These are phyloP conservation scores for Styela plicata DNA, from an alignment of 23 tunicate genomes.

Conservation along the genomic window DNA sequence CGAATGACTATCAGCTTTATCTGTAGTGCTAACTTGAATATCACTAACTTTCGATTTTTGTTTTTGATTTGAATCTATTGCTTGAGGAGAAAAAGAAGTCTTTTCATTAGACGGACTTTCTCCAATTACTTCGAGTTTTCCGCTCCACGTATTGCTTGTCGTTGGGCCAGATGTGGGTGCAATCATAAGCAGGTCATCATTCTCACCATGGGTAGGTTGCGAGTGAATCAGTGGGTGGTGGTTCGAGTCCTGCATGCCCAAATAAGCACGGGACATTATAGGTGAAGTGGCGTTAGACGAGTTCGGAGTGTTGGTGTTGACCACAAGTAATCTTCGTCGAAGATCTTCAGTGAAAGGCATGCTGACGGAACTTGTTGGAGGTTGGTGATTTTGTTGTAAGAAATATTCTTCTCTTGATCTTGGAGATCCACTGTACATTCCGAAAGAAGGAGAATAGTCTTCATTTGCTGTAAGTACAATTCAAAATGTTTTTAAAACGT, in stretches of 20 bases:
- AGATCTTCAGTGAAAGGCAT: conserved; percentile 68
- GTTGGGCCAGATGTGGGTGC: background rate
- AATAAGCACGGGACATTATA: background rate
- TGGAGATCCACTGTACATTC: background rate
- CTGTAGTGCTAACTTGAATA: background rate
- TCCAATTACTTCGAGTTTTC: background rate
- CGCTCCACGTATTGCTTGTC: background rate
- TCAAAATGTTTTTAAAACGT: no score
- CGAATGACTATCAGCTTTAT: no score
- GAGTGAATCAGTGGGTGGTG: background rate
- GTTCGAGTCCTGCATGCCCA: background rate
- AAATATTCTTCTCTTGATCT: background rate
- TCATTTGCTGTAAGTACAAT: conserved; percentile 9
- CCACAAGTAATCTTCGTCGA: conserved; percentile 52
- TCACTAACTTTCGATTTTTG: background rate
- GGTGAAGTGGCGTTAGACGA: conserved; percentile 18
- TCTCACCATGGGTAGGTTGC: background rate
- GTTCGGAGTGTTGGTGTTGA: conserved; percentile 10
- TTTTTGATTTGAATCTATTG: background rate
- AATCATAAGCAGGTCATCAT: background rate
- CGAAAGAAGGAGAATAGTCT: background rate
- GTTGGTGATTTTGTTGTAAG: background rate
- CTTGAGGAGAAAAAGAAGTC: background rate
- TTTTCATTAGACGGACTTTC: background rate
- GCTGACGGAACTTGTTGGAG: background rate